phyloP scores from a whole-genome alignment of 2,888 invertebrate species.

The Autographa gamma region DNA sequence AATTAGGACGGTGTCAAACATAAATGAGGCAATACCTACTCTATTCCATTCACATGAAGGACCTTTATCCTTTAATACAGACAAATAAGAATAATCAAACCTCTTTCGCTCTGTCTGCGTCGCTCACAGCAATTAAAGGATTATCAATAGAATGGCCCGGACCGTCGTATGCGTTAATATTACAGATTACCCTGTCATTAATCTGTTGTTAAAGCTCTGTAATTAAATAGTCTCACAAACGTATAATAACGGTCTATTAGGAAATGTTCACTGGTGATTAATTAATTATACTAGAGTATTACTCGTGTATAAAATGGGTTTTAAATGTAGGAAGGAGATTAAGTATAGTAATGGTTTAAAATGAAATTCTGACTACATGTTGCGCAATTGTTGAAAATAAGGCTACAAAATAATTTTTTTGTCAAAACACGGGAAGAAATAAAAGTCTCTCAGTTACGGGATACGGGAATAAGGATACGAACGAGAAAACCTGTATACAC shows the following conservation, averaged over 20 bases:
- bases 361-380: too few species aligned
- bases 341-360: background rate
- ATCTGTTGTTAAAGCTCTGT: background rate
- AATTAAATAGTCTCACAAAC: background rate
- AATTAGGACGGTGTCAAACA: too few species aligned
- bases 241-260: slow-evolving; percentile 5
- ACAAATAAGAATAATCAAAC: background rate
- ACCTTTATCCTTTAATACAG: background rate
- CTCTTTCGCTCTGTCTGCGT: background rate
- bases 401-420: too few species aligned
- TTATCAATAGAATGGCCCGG: background rate
- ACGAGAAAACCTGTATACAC: too few species aligned
- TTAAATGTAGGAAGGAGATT: background rate
- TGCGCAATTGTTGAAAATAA: background rate
- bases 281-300: background rate
- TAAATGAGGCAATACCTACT: too few species aligned
- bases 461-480: too few species aligned
- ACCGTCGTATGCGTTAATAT: background rate
- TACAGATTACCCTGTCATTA: slow-evolving; percentile 1
- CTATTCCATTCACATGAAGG: too few species aligned
- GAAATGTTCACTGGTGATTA: slow-evolving; percentile 3
- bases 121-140: background rate
- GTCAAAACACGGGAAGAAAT: too few species aligned
- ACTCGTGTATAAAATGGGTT: background rate
- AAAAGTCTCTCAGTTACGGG: too few species aligned